Percentiles rank a stretch among this genome's conserved stretches.
phyloP scores from a whole-genome alignment of 2,797 vertebrate genomes.

The Micropoecilia bifurca region DNA sequence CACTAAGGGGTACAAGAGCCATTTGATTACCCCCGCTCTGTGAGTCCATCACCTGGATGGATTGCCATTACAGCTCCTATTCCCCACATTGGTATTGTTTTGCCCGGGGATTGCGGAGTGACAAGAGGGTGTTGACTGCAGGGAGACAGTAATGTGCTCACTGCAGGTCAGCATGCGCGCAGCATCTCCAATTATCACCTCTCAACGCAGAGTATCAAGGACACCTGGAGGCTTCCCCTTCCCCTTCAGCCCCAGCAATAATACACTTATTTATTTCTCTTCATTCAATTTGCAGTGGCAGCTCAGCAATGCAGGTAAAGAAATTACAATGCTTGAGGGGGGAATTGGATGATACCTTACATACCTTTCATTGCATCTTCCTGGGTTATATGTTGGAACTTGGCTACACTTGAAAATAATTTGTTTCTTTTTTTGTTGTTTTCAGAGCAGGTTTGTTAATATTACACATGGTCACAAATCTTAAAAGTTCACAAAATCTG shows the following conservation, averaged over 20 bases:
- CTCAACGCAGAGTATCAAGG: slow-evolving; percentile 57
- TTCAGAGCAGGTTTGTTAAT: slow-evolving; percentile 46
- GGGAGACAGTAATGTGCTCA: slow-evolving; percentile 37
- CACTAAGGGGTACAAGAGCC: slow-evolving; percentile 30
- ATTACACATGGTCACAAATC: slow-evolving; percentile 3
- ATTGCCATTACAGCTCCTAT: slow-evolving; percentile 30
- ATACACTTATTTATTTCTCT: slow-evolving; percentile 74
- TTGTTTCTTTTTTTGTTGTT: slow-evolving; percentile 2
- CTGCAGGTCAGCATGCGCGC: slow-evolving; percentile 42
- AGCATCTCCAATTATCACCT: slow-evolving; percentile 74
- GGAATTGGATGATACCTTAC: slow-evolving; percentile 77
- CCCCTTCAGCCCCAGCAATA: slow-evolving; percentile 64
- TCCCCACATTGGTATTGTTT: slow-evolving; percentile 26
- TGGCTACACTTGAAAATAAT: slow-evolving; percentile 44
- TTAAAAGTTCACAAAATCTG: slow-evolving; percentile 13
- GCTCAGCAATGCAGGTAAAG: slow-evolving; percentile 73
- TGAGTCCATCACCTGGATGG: slow-evolving; percentile 45
- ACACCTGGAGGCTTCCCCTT: slow-evolving; percentile 54
- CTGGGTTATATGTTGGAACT: slow-evolving; percentile 58
- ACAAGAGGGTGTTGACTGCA: slow-evolving; percentile 34
- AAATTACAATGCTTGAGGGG: slow-evolving; percentile 78
- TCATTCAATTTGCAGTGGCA: slow-evolving; percentile 70
- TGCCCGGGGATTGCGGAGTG: slow-evolving; percentile 19
- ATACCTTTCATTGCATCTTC: slow-evolving; percentile 49
- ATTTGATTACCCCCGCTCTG: slow-evolving; percentile 57